Evolutionary conservation across 2,113 vertebrate species (phyloP), one percentile per base, ranked within the genome.

Genomic region (Microcebus griseorufus): DNA sequence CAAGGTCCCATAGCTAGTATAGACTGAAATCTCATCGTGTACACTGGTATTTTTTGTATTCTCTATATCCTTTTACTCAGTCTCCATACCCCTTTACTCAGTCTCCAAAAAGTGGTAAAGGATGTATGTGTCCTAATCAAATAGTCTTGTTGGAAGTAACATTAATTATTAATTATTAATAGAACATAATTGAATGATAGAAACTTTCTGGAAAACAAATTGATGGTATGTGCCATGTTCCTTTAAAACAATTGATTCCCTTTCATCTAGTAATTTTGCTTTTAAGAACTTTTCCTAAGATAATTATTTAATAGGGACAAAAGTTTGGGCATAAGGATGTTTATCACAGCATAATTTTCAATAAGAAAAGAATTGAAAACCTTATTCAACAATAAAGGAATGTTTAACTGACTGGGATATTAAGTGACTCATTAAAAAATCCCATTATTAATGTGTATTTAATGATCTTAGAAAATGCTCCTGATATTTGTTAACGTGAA

Each of bases 401-500:
- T 84, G 18, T 4, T 55, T 78, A 32, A 12, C 27, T 76, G 42
- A 3, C 27, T 78, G 45, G 3, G 22, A 69, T 93, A 42, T n/a
- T 70, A 78, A 86, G 45, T 62, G 39, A 8, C 18, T 8, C 2
- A 42, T 80, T 79, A n/a, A 83, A 69, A n/a, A 11, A 84, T 51
- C 22, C 3, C 14, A 22, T 73, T 90, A 83, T 65, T 91, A 67
- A 67, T 34, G 13, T 65, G 23, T 84, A 85, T 78, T 82, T 65
- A 82, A 78, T 82, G 51, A 83, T 16, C 34, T 67, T 95, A 20
- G 14, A 45, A 94, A 95, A 23, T 82, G 27, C 22, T 97, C 1
- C 82, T 88, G 64, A 90, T 91, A 72, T 78, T 79, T 83, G 2
- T 70, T 83, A 92, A 84, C 22, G 32, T 55, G 85, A 93, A 95